Evolutionary conservation across 2,888 invertebrate species (phyloP).

Genomic region (Leptura quadrifasciata): DNA sequence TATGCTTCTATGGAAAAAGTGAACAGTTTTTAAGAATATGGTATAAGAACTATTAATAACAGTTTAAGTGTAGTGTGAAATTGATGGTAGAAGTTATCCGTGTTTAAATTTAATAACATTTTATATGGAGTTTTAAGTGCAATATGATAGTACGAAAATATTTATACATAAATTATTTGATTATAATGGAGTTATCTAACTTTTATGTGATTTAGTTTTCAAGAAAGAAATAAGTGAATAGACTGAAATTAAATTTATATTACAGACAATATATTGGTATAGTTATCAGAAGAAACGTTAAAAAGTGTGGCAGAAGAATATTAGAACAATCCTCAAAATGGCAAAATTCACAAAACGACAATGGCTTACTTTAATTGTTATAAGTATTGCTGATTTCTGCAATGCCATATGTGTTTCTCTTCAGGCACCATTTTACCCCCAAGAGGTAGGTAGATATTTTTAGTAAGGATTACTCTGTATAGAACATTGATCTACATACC

Average conservation of each 20-base stretch:
- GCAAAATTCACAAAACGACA: slow-evolving; percentile 83
- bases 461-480: not conserved
- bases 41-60: not conserved
- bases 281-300: not conserved
- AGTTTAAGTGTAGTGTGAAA: not conserved
- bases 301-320: slow-evolving; percentile 15
- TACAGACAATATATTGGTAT: not conserved
- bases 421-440: slow-evolving; percentile 91
- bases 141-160: slow-evolving; percentile 70
- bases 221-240: slow-evolving; percentile 24
- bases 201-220: slow-evolving; percentile 57
- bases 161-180: slow-evolving; percentile 69
- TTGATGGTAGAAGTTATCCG: not conserved
- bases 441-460: slow-evolving; percentile 79
- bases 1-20: not conserved
- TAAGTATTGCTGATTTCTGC: slow-evolving; percentile 88
- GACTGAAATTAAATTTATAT: not conserved
- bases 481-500: too few species aligned
- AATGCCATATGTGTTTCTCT: slow-evolving; percentile 90
- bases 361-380: slow-evolving; percentile 86
- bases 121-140: slow-evolving; percentile 10
- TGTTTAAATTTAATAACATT: not conserved
- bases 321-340: slow-evolving; percentile 71
- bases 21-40: slow-evolving; percentile 9
- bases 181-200: slow-evolving; percentile 68